These are phyloP conservation scores for Enteromius trimaculatus DNA, from an alignment of 2,797 vertebrate genomes.

Conservation along the genomic window DNA sequence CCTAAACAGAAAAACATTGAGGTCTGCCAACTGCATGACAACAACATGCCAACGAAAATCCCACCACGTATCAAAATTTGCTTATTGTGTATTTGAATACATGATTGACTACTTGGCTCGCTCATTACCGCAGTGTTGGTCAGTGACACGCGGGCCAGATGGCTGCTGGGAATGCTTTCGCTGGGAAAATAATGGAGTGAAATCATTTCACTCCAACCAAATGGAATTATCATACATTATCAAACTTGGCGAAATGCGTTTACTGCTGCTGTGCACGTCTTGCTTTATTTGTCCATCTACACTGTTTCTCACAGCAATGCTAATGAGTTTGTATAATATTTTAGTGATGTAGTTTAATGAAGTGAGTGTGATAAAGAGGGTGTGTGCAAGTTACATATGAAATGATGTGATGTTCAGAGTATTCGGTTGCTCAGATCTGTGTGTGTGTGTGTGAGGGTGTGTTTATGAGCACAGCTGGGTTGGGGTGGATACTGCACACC, in stretches of 20 bases:
- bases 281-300: constrained; percentile 10
- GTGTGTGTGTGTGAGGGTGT: constrained; percentile 30
- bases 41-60: background rate
- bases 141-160: constrained; percentile 29
- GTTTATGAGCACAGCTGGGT: constrained; percentile 71
- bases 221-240: constrained; percentile 17
- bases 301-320: background rate
- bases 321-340: constrained; percentile 21
- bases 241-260: background rate
- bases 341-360: constrained; percentile 5
- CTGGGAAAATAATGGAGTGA: constrained; percentile 34
- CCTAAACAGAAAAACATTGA: background rate
- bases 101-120: constrained; percentile 26
- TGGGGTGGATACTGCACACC: constrained; percentile 64
- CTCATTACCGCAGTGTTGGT: constrained; percentile 1
- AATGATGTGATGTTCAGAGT: constrained; percentile 18
- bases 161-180: constrained; percentile 45
- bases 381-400: constrained; percentile 12
- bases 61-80: background rate
- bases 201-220: constrained; percentile 41
- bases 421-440: constrained; percentile 1
- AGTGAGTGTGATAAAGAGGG: constrained; percentile 42
- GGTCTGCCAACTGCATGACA: constrained; percentile 8
- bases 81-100: constrained; percentile 7
- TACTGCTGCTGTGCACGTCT: constrained; percentile 3